A percentile compares a stretch with the other conserved stretches of the same genome.
phyloP scores from a whole-genome alignment of 2,113 vertebrate species.

The Cavia porcellus region DNA sequence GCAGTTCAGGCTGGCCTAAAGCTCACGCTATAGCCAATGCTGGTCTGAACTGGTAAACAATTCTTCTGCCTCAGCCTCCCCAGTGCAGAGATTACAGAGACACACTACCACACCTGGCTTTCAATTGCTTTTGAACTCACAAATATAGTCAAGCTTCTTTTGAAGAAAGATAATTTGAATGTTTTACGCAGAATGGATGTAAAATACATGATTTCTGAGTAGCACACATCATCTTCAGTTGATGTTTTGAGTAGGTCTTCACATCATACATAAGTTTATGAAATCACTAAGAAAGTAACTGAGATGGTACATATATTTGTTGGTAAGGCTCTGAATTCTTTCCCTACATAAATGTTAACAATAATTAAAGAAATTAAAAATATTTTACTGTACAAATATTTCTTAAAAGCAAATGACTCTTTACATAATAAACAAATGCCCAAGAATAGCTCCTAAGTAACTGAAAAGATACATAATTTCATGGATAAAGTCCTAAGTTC shows the following conservation, averaged over 20 bases:
- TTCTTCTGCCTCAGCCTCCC: too few species aligned
- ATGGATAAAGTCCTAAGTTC: background rate
- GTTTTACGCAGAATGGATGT: background rate
- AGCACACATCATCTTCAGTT: background rate
- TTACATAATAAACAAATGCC: background rate
- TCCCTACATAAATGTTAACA: background rate
- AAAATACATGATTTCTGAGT: background rate
- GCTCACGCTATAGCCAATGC: too few species aligned
- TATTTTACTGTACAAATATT: background rate
- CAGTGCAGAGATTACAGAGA: too few species aligned
- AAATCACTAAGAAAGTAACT: background rate
- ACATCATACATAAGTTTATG: background rate
- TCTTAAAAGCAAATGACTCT: too few species aligned
- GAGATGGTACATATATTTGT: background rate
- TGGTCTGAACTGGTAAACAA: too few species aligned
- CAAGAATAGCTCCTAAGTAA: background rate
- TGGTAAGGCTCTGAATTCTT: too few species aligned
- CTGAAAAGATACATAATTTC: background rate
- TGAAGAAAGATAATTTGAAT: background rate
- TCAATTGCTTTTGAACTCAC: background rate
- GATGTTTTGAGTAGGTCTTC: background rate
- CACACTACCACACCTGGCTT: too few species aligned
- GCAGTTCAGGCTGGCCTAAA: too few species aligned
- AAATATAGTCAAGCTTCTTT: background rate
- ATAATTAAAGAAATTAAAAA: background rate